phyloP scores from a whole-genome alignment of 2,888 invertebrate genomes.

The Penaeus monodon region DNA sequence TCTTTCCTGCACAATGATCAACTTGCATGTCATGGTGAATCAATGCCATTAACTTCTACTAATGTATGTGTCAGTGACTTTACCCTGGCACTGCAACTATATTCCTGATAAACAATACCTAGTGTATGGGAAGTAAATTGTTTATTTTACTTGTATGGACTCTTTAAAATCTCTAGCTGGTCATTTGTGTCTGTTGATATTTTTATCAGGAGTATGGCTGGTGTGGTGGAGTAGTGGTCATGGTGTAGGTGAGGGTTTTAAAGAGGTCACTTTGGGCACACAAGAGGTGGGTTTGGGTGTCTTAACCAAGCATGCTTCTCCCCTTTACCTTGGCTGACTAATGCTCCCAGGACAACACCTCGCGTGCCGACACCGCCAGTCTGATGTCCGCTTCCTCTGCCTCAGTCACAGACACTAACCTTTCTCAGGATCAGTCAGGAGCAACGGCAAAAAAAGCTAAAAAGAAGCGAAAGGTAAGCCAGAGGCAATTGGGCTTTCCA shows the following conservation, averaged over 20 bases:
- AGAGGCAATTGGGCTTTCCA: conserved; percentile 7
- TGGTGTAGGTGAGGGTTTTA: conserved; percentile 38
- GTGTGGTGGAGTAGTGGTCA: conserved; percentile 36
- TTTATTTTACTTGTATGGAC: no score
- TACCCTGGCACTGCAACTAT: no score
- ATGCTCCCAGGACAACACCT: conserved; percentile 50
- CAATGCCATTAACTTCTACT: no score
- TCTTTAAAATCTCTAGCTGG: not conserved
- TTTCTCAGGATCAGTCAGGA: conserved; percentile 40
- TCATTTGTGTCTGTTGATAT: conserved; percentile 1
- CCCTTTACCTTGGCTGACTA: conserved; percentile 51
- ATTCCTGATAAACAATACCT: not conserved
- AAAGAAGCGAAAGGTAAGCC: conserved; percentile 59
- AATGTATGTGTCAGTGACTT: no score
- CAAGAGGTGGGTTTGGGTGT: conserved; percentile 42
- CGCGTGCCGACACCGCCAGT: conserved; percentile 51
- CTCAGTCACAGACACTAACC: conserved; percentile 57
- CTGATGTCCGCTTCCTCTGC: conserved; percentile 57
- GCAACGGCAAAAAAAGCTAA: conserved; percentile 47
- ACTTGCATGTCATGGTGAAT: no score
- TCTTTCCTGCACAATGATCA: conserved; percentile 42
- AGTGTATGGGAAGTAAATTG: no score
- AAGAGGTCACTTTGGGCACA: conserved; percentile 21
- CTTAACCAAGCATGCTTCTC: conserved; percentile 57
- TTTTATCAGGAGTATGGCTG: no score